phyloP scores from a whole-genome alignment of 2,888 invertebrate species.

The Entomobrya proxima region DNA sequence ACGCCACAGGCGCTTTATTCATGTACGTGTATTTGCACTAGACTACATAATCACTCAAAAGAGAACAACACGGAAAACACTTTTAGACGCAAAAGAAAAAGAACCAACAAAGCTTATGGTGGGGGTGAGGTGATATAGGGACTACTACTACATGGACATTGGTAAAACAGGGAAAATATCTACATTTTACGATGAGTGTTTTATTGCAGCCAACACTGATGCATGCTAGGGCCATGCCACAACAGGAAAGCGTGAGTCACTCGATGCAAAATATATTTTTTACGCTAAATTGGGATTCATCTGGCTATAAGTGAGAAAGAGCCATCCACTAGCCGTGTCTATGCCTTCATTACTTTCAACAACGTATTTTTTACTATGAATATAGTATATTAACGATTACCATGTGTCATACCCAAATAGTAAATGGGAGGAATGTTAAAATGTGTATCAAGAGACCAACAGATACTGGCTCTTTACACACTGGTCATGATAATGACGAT shows the following conservation, averaged over 20 bases:
- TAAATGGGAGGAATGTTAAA: too few species aligned
- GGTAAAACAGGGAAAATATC: not conserved
- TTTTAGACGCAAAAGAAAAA: too few species aligned
- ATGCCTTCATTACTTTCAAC: not conserved
- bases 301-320: not conserved
- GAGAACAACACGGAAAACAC: not conserved
- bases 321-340: not conserved
- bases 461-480: not conserved
- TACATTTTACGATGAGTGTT: not conserved
- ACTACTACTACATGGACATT: not conserved
- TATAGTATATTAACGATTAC: too few species aligned
- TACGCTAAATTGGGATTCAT: constrained; percentile 47
- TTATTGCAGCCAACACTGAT: constrained; percentile 7
- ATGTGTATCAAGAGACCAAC: too few species aligned
- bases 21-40: not conserved
- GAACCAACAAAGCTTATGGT: constrained; percentile 7
- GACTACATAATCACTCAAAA: constrained; percentile 4
- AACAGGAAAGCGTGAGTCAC: constrained; percentile 45
- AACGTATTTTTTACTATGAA: too few species aligned
- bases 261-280: constrained; percentile 41
- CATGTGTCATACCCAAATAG: too few species aligned
- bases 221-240: not conserved
- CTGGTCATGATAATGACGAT: not conserved
- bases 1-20: constrained; percentile 20
- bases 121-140: not conserved